Percentiles rank a stretch among this genome's conserved stretches.
phyloP scores from a whole-genome alignment of 2,888 invertebrate genomes.

The Nephrocerus scutellatus region DNA sequence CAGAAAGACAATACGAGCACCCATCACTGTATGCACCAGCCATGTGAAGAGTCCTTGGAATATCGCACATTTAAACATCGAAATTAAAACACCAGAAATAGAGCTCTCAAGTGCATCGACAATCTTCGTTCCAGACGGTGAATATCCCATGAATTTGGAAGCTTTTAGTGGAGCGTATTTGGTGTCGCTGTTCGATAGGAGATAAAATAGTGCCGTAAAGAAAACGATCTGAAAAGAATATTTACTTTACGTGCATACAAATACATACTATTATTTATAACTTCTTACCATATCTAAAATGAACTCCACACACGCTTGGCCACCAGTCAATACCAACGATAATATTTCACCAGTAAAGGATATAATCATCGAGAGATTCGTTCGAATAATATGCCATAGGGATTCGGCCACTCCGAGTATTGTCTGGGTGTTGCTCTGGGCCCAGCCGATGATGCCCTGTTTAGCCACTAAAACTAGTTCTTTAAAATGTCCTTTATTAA shows the following conservation, averaged over 20 bases:
- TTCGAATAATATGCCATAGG: constrained; percentile 83
- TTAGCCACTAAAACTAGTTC: constrained; percentile 48
- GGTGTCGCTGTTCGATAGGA: constrained; percentile 76
- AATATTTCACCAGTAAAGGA: constrained; percentile 80
- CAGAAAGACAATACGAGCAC: constrained; percentile 88
- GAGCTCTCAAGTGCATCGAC: constrained; percentile 80
- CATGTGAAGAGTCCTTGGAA: constrained; percentile 99
- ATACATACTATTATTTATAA: background rate
- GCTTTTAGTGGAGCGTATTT: constrained; percentile 91
- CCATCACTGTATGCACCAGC: constrained; percentile 92
- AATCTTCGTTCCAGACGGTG: constrained; percentile 63
- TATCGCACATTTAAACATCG: constrained; percentile 92
- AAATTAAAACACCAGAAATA: constrained; percentile 89
- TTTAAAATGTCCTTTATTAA: constrained; percentile 49
- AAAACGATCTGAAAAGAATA: constrained; percentile 75
- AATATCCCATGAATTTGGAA: constrained; percentile 72
- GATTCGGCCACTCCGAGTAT: constrained; percentile 79
- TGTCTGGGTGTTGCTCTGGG: constrained; percentile 84
- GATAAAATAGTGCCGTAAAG: constrained; percentile 91
- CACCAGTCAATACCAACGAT: constrained; percentile 79
- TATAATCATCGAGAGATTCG: constrained; percentile 80
- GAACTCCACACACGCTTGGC: constrained; percentile 83
- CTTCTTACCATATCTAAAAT: constrained; percentile 67
- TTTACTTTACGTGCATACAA: background rate
- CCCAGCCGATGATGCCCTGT: constrained; percentile 68